Evolutionary conservation across 2,113 vertebrate species (phyloP), one percentile per base, ranked within the genome.

Genomic region (Progne subis): DNA sequence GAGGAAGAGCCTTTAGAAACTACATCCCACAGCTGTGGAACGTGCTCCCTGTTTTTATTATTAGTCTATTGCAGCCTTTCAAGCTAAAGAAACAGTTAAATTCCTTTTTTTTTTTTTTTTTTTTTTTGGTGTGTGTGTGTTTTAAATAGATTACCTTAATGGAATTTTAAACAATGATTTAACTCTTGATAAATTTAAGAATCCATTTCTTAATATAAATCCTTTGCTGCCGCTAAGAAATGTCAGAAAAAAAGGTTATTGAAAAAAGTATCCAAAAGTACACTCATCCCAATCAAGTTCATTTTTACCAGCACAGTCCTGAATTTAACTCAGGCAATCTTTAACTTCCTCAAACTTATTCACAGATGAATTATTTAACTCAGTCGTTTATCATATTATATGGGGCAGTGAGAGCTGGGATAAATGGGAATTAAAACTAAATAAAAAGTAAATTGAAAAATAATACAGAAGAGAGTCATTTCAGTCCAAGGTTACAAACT

Each of bases 1-100:
- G 94, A 94, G 93, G 90, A 96, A 92, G 83, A 92, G 76, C 83
- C 89, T 94, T 96, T 81, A 74, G 91, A 92, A 94, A 74, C 61
- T 69, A 52, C 11, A 72, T 72, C 71, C 93, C 95, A 95, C 91
- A 95, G 81, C 64, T 46, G 52, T 81, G 89, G 93, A 92, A 86
- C 56, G 29, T 20, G 74, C 81, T 92, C 84, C 87, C 92, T 37
- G 37, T 4, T 47, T 52, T 76, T 57, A 79, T 64, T 82, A 59
- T 28, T 67, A 88, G 12, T 63, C 67, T 84, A 78, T 23, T 68
- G 61, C 65, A 95, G 92, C 61, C 55, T 90, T 88, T 82, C 78
- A 46, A 91, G 90, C 94, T 81, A 68, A 90, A 90, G 46, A 72
- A 90, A 93, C 18, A 76, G 46, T 64, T 88, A 94, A 75, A 78